Base-by-base conservation (phyloP, 2,797 vertebrate genomes). In the Megaceryle alcyon region DNA sequence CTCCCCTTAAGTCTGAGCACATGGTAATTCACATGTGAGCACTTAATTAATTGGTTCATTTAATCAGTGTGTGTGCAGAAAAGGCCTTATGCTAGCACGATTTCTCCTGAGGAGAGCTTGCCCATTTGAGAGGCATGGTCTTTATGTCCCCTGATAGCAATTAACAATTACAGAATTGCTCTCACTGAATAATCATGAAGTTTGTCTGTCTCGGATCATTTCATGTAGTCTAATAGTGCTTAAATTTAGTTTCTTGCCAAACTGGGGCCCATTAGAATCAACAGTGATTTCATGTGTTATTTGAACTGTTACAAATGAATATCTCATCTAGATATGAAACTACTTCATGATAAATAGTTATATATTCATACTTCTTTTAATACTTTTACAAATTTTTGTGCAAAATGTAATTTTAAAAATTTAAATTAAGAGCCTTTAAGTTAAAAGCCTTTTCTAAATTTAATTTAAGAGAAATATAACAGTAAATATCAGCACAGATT, bases 41-140 rank as follows among this genome's bases (percentile, higher is more conserved):
- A 60, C 89, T 95, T 96, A 96, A 95, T 96, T 96, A 96, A 89
- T 88, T 92, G 92, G 59, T 81, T 95, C 94, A 96, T 96, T 97
- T 96, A 96, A 96, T 96, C 84, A 94, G 69, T 70, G 60, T 76
- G 41, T 83, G 79, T 88, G 69, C 82, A 92, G 79, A 83, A 95
- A 92, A 94, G 92, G 82, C 92, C 82, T 96, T 89, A 91, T 91
- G 91, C 57, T 86, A 89, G 95, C 88, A 93, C 51, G 89, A 93
- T 91, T 96, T 78, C 82, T 94, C 65, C 94, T 80, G 77, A 88
- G 70, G 94, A 96, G 95, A 95, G 61, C 59, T 22, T 78, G 69
- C 89, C 86, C 94, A 90, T 95, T 85, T 95, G 94, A 92, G 96
- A 97, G 79, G 72, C 59, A 82, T 81, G 92, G 94, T 87, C 61